Percentiles rank a stretch among this genome's conserved stretches.
phyloP scores from a whole-genome alignment of 2,113 vertebrate genomes.

The Hyperopisus bebe region DNA sequence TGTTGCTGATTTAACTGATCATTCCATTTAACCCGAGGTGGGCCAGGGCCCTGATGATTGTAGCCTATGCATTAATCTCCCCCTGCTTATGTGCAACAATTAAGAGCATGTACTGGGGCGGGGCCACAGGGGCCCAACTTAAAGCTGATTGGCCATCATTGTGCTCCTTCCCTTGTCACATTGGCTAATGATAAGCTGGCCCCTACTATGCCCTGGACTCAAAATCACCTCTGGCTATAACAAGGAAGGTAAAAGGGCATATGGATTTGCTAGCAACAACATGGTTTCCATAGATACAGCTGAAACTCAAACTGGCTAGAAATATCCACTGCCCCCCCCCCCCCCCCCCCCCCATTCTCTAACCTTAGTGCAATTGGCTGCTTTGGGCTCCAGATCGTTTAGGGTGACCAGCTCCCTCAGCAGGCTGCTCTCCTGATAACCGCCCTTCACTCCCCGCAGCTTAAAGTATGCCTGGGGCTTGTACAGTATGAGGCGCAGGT shows the following conservation, averaged over 20 bases:
- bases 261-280: background rate
- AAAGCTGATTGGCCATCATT: background rate
- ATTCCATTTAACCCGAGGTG: background rate
- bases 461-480: slow-evolving; percentile 96
- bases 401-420: slow-evolving; percentile 92
- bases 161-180: background rate
- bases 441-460: slow-evolving; percentile 89
- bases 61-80: background rate
- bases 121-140: background rate
- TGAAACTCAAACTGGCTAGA: background rate
- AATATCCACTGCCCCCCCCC: background rate
- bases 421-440: slow-evolving; percentile 96
- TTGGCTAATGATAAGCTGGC: background rate
- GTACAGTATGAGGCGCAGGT: slow-evolving; percentile 88
- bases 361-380: slow-evolving; percentile 99
- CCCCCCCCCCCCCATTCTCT: background rate
- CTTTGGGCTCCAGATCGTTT: slow-evolving; percentile 92
- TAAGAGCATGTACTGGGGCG: background rate
- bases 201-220: background rate
- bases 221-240: background rate
- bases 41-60: background rate
- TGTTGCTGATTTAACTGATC: background rate
- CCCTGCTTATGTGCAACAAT: background rate
- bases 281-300: background rate
- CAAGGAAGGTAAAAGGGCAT: background rate